Base-by-base conservation (phyloP, 92 coral and sea anemone species). In the Umimayanthus chanpuru region DNA sequence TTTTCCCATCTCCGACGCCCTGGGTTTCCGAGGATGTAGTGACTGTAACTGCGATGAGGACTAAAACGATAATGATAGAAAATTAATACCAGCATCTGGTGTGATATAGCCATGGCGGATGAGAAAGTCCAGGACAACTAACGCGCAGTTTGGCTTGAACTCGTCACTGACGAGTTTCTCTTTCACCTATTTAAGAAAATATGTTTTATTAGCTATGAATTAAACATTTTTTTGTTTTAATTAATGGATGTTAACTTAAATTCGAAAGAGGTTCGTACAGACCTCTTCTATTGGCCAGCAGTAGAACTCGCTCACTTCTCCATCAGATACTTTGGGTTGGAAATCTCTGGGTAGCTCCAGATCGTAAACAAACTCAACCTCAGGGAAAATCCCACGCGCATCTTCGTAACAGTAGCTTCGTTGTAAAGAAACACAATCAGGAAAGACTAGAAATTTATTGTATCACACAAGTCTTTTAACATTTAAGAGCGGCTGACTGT, bases 251-350 rank as follows among this genome's bases (percentile, higher is more conserved):
- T 23, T 41, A 44, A 21, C 26, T 85, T 14, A 30, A 73, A 10
- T n/a, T 14, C 16, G 18, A 21, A 73, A 73, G 0, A 20, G 41
- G 49, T 26, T 74, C 41, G 28, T 20, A 61, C 80, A 79, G 53
- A 96, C 99, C 96, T 95, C 94, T 65, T 93, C 95, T n/a, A 96
- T 89, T 4, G 97, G 91, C 98, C 98, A 96, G 90, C 99, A 95
- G 81, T 92, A 96, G 83, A 96, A 96, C 43, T 94, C 94, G 44
- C 93, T 91, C 61, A 96, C 99, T 93, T 96, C 99, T 20, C 99
- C 98, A 91, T 96, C 99, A 68, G 90, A 89, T 44, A 89, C 92
- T n/a, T 65, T 43, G 28, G 99, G 99, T 88, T 91, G 80, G 85
- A 96, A 96, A 82, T 95, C 93, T 50, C 83, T 85, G 20, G 99